Conservation (phyloP, 2,797 vertebrate species). For the Podarcis lilfordi region DNA sequence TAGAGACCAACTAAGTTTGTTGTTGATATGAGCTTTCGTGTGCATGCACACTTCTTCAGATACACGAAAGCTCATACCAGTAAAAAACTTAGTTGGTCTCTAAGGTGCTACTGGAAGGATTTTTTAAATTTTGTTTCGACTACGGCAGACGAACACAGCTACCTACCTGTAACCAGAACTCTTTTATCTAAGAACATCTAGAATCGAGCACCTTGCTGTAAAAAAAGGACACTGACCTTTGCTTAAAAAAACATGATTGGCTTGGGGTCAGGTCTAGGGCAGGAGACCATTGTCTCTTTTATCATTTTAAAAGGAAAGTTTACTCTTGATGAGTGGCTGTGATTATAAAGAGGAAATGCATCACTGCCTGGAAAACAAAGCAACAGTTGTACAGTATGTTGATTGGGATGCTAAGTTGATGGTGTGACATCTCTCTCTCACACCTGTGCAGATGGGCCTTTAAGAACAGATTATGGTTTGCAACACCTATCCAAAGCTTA, state of each 20-base stretch:
- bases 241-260: neutral
- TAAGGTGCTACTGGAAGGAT: too few relatives aligned
- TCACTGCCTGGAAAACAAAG: neutral
- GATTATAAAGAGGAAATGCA: neutral
- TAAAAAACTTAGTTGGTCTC: too few relatives aligned
- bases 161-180: too few relatives aligned
- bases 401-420: neutral
- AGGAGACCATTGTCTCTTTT: neutral
- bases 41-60: too few relatives aligned
- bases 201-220: neutral
- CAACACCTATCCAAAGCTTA: too few relatives aligned
- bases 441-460: neutral
- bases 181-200: too few relatives aligned
- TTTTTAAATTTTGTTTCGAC: too few relatives aligned
- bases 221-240: neutral
- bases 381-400: neutral
- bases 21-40: too few relatives aligned
- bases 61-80: too few relatives aligned
- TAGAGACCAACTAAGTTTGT: too few relatives aligned
- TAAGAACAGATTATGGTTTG: neutral
- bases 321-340: neutral
- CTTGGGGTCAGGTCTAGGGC: neutral
- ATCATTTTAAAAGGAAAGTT: neutral
- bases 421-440: neutral
- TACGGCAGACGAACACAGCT: too few relatives aligned